A percentile compares a stretch with the other conserved stretches of the same genome.
These are phyloP conservation scores for Myotis myotis DNA, from an alignment of 2,797 vertebrate species.

Conservation along the genomic window DNA sequence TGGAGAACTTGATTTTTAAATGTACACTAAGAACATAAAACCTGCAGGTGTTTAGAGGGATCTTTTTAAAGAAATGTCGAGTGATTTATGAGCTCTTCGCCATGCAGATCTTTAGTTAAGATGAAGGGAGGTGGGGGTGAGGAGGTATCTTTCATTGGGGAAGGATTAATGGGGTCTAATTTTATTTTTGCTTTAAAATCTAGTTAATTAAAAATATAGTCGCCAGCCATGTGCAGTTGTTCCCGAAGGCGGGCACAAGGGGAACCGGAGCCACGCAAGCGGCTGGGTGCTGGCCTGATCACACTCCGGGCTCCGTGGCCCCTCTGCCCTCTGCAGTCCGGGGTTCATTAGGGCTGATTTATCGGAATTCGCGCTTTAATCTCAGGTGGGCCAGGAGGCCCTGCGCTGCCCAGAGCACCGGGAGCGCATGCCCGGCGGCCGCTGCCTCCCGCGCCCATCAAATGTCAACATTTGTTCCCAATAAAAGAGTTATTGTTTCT, in stretches of 20 bases:
- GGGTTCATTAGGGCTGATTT: constrained; percentile 87
- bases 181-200: constrained; percentile 3
- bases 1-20: constrained; percentile 80
- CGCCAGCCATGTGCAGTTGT: constrained; percentile 1
- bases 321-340: constrained; percentile 77
- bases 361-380: constrained; percentile 90
- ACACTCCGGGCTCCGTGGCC: constrained; percentile 46
- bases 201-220: constrained; percentile 59
- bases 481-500: constrained; percentile 93
- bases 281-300: neutral
- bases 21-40: constrained; percentile 76
- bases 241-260: neutral
- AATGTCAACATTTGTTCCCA: constrained; percentile 95
- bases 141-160: neutral
- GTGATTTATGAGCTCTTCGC: neutral
- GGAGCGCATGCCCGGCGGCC: constrained; percentile 83
- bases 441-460: constrained; percentile 84
- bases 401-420: constrained; percentile 83
- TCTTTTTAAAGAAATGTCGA: constrained; percentile 41
- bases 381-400: constrained; percentile 88
- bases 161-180: neutral
- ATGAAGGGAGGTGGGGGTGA: neutral
- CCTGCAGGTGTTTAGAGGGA: constrained; percentile 68
- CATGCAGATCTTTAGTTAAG: neutral
- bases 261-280: neutral